Evolutionary conservation across 2,113 vertebrate genomes (phyloP).

Genomic region (Platichthys flesus): DNA sequence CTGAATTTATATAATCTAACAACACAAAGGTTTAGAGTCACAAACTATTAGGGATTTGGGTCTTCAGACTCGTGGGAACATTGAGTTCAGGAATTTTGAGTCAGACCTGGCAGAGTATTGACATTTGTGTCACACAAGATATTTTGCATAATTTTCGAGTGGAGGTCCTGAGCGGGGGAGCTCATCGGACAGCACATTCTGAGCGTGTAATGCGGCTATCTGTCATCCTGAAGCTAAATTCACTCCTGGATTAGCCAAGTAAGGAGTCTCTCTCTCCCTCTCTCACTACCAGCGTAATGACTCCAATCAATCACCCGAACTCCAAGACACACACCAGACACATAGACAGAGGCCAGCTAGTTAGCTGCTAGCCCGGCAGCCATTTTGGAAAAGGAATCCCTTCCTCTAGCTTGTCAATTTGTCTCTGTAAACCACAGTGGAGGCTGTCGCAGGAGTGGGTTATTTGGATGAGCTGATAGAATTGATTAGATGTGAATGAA

Average conservation of each 20-base stretch:
- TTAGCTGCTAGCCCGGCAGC: conserved; percentile 60
- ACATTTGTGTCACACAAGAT: conserved; percentile 44
- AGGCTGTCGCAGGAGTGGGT: conserved; percentile 18
- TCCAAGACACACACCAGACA: conserved; percentile 7
- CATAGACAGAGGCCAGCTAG: conserved; percentile 32
- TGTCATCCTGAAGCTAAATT: conserved; percentile 76
- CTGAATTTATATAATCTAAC: no score
- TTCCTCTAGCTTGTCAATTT: conserved; percentile 33
- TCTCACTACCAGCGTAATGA: conserved; percentile 67
- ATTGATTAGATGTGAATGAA: conserved; percentile 3
- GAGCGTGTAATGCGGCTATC: conserved; percentile 72
- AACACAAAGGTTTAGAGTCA: not conserved
- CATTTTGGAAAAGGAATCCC: conserved; percentile 62
- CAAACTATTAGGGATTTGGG: not conserved
- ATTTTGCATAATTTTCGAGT: conserved; percentile 53
- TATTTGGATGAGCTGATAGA: conserved; percentile 21
- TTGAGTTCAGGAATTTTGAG: not conserved
- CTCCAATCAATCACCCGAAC: conserved; percentile 78
- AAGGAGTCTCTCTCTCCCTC: conserved; percentile 71
- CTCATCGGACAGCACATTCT: conserved; percentile 65
- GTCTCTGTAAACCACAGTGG: conserved; percentile 18
- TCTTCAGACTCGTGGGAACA: not conserved
- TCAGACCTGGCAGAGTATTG: conserved; percentile 35
- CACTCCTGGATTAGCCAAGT: conserved; percentile 81
- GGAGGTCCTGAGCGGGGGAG: conserved; percentile 46